phyloP scores from a whole-genome alignment of 2,888 invertebrate species.

The Microctonus aethiopoides region DNA sequence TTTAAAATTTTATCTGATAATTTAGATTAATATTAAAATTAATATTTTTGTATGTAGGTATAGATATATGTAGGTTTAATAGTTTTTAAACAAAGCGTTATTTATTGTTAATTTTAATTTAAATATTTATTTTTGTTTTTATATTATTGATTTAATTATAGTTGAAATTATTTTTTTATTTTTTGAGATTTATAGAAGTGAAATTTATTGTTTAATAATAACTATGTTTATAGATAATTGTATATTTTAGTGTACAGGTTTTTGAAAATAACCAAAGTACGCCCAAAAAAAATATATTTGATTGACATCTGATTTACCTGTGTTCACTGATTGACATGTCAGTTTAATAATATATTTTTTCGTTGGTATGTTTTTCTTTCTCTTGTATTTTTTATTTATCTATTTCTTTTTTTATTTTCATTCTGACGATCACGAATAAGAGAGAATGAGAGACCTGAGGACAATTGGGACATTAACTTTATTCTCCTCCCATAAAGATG shows the following conservation, averaged over 20 bases:
- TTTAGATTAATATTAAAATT: not conserved
- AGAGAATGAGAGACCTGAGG: not conserved
- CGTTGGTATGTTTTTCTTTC: not conserved
- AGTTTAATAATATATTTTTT: constrained; percentile 46
- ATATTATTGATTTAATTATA: not conserved
- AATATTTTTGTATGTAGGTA: too few species aligned
- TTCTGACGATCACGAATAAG: too few species aligned
- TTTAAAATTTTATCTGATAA: not conserved
- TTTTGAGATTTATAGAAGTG: not conserved
- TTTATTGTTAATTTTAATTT: too few species aligned
- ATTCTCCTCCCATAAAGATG: constrained; percentile 7
- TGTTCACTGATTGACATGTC: constrained; percentile 47
- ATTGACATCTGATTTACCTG: constrained; percentile 35
- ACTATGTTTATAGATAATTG: not conserved
- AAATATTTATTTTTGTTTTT: too few species aligned
- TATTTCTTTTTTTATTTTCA: too few species aligned
- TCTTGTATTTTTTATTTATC: constrained; percentile 17
- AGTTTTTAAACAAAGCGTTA: too few species aligned
- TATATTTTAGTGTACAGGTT: not conserved
- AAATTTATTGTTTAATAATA: not conserved
- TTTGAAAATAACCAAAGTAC: not conserved
- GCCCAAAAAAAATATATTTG: not conserved
- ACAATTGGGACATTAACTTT: not conserved
- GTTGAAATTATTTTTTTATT: not conserved
- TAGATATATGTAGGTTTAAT: too few species aligned